A percentile compares a stretch with the other conserved stretches of the same genome.
phyloP scores from a whole-genome alignment of 2,797 vertebrate genomes.

The Scarus forsteni region DNA sequence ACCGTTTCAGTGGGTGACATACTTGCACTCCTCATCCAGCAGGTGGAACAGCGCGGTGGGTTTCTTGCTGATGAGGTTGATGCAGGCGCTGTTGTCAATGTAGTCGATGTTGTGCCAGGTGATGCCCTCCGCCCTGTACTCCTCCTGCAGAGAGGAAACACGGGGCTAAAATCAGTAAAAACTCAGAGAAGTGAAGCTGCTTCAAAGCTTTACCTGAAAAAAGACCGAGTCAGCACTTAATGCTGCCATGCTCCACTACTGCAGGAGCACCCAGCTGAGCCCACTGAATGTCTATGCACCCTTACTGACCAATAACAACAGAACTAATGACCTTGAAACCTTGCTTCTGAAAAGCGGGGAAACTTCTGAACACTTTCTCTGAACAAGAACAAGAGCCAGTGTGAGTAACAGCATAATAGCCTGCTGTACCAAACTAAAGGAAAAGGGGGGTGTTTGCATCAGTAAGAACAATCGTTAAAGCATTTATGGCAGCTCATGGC shows the following conservation, averaged over 20 bases:
- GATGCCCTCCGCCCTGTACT: conserved; percentile 95
- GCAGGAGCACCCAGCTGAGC: conserved; percentile 13
- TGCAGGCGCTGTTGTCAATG: conserved; percentile 95
- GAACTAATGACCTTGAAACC: conserved; percentile 1
- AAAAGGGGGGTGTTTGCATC: background rate
- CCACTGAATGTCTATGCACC: background rate
- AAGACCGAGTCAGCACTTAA: background rate
- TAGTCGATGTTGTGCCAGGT: conserved; percentile 97
- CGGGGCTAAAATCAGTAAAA: background rate
- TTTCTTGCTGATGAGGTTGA: conserved; percentile 98
- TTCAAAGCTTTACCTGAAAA: background rate
- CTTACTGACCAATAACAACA: conserved; percentile 7
- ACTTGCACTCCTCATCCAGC: conserved; percentile 99
- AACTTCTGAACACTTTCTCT: no score
- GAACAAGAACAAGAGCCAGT: no score
- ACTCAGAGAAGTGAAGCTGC: background rate
- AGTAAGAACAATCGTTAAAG: background rate
- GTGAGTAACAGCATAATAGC: no score
- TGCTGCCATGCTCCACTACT: no score
- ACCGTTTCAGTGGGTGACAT: conserved; percentile 60
- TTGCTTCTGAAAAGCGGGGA: no score
- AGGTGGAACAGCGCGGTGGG: conserved; percentile 96
- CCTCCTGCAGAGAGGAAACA: conserved; percentile 85
- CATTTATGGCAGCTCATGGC: background rate
- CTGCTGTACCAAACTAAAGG: no score